phyloP scores from a whole-genome alignment of 2,113 vertebrate species.

The Zeus faber region DNA sequence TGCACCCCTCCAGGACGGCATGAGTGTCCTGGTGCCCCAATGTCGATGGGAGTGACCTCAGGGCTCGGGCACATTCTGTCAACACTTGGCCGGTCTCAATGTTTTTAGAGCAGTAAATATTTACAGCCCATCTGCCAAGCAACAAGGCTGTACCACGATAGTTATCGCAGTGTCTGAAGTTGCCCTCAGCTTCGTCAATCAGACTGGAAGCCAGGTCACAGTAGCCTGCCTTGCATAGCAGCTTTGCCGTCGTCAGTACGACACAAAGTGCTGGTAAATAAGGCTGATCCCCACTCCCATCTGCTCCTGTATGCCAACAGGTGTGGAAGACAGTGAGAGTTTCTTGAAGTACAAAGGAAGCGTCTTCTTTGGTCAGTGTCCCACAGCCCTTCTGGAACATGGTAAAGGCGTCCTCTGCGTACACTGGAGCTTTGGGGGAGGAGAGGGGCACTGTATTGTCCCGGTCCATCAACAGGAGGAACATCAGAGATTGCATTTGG shows the following conservation, averaged over 20 bases:
- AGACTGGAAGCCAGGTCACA: conserved; percentile 50
- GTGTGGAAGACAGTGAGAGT: conserved; percentile 34
- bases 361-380: conserved; percentile 58
- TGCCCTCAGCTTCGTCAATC: conserved; percentile 28
- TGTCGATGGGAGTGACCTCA: conserved; percentile 53
- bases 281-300: conserved; percentile 1
- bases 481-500: conserved; percentile 79
- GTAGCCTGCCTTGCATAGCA: conserved; percentile 71
- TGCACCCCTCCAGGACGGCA: conserved; percentile 75
- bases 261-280: conserved; percentile 61
- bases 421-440: conserved; percentile 65
- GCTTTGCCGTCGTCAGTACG: conserved; percentile 64
- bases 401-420: conserved; percentile 63
- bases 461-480: conserved; percentile 78
- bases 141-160: conserved; percentile 25
- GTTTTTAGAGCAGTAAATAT: conserved; percentile 49
- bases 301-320: not conserved
- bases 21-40: conserved; percentile 44
- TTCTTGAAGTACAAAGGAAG: conserved; percentile 65
- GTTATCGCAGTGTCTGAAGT: conserved; percentile 14
- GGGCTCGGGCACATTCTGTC: conserved; percentile 55
- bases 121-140: conserved; percentile 60
- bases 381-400: conserved; percentile 65
- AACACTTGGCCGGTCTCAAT: conserved; percentile 37
- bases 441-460: conserved; percentile 4